Conservation (phyloP, 35 echinoderm and acorn worm species). For the Heliocidaris erythrogramma region DNA sequence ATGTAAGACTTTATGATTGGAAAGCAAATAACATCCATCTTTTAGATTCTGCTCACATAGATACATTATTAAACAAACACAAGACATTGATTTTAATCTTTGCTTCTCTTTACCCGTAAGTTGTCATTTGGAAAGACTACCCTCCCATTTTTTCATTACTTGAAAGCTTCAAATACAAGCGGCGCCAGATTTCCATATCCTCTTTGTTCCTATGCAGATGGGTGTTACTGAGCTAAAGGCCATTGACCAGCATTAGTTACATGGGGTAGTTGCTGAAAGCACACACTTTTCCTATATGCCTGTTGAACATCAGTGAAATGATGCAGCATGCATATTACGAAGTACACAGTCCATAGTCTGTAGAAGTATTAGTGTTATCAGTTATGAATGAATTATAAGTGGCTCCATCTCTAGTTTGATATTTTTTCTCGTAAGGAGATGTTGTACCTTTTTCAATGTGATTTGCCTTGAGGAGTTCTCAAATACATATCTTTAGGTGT, state of each 20-base stretch:
- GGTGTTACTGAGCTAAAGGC: background rate
- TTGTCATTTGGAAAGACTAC: conserved; percentile 7
- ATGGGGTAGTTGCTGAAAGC: background rate
- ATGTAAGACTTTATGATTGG: background rate
- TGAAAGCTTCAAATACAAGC: background rate
- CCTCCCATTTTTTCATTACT: background rate
- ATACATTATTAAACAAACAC: background rate
- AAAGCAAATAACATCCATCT: background rate
- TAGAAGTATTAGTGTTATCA: too few relatives aligned
- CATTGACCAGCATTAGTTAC: background rate
- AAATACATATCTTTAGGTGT: background rate
- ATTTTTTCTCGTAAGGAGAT: background rate
- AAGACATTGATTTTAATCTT: background rate
- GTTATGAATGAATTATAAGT: too few relatives aligned
- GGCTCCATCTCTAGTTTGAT: too few relatives aligned
- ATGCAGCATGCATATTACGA: background rate
- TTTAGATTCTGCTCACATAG: background rate
- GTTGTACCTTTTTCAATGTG: background rate
- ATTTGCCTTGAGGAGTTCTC: background rate
- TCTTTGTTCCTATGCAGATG: background rate
- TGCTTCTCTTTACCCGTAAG: background rate
- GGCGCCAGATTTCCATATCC: background rate
- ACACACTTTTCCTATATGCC: background rate
- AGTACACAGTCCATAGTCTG: background rate
- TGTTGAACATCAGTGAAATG: background rate